A percentile compares a stretch with the other conserved stretches of the same genome.
Evolutionary conservation across 2,113 vertebrate genomes (phyloP).

Genomic region (Myiagra hebetior): DNA sequence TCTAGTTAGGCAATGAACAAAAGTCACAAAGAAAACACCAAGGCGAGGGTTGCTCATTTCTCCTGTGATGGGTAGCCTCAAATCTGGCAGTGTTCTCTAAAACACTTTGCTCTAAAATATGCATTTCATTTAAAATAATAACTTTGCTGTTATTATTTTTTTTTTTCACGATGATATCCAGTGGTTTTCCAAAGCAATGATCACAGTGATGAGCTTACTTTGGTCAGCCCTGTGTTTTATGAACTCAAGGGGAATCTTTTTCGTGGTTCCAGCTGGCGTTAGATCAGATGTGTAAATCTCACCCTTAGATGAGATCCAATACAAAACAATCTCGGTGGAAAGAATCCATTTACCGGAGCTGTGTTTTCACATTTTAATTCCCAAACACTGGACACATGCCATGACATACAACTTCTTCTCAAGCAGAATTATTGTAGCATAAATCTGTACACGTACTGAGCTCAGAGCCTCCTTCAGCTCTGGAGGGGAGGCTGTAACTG

Average conservation of each 20-base stretch:
- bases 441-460: fast-evolving
- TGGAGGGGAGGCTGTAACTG: not conserved
- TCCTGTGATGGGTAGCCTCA: not conserved
- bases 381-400: not conserved
- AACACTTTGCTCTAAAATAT: not conserved
- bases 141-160: not conserved
- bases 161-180: not conserved
- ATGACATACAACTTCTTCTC: not conserved
- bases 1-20: not conserved
- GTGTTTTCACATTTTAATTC: not conserved
- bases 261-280: not conserved
- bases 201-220: not conserved
- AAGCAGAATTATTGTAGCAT: not conserved
- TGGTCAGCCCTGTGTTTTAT: not conserved
- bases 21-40: not conserved
- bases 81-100: not conserved
- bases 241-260: not conserved
- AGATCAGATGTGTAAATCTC: not conserved
- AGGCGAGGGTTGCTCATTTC: not conserved
- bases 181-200: not conserved
- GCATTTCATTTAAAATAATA: not conserved
- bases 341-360: not conserved
- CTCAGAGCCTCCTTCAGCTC: not conserved
- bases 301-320: not conserved
- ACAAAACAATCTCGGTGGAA: not conserved